phyloP scores from a whole-genome alignment of 2,888 invertebrate species.

The Helleia helle region DNA sequence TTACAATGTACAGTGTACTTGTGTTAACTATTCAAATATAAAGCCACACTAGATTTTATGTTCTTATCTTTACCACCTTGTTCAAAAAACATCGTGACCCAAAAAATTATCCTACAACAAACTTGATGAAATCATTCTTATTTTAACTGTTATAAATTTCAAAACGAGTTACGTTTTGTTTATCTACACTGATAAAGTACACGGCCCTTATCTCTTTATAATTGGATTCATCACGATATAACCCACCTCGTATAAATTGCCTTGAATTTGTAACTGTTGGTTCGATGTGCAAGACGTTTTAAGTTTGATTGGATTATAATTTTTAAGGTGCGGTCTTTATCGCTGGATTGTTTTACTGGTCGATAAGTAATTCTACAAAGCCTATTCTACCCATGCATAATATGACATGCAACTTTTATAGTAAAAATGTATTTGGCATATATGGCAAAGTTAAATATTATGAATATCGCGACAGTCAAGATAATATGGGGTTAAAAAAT shows the following conservation, averaged over 20 bases:
- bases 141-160: conserved; percentile 32
- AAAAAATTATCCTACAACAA: conserved; percentile 34
- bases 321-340: conserved; percentile 51
- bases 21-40: too few relatives aligned
- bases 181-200: conserved; percentile 45
- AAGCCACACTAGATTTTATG: too few relatives aligned
- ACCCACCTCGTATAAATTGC: conserved; percentile 29
- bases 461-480: too few relatives aligned
- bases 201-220: conserved; percentile 53
- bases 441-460: too few relatives aligned
- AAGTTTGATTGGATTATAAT: conserved; percentile 29
- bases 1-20: too few relatives aligned
- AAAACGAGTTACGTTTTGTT: conserved; percentile 32
- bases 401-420: too few relatives aligned
- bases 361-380: too few relatives aligned
- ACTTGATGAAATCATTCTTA: conserved; percentile 44
- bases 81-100: conserved; percentile 29
- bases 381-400: too few relatives aligned
- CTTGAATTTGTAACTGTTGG: conserved; percentile 18
- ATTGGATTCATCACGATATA: conserved; percentile 36
- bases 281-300: conserved; percentile 7
- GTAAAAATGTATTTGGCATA: too few relatives aligned
- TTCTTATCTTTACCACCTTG: too few relatives aligned
- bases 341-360: conserved; percentile 15
- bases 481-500: too few relatives aligned